These are phyloP conservation scores for Seriola dumerili DNA, from an alignment of 2,113 vertebrate species.

Conservation along the genomic window DNA sequence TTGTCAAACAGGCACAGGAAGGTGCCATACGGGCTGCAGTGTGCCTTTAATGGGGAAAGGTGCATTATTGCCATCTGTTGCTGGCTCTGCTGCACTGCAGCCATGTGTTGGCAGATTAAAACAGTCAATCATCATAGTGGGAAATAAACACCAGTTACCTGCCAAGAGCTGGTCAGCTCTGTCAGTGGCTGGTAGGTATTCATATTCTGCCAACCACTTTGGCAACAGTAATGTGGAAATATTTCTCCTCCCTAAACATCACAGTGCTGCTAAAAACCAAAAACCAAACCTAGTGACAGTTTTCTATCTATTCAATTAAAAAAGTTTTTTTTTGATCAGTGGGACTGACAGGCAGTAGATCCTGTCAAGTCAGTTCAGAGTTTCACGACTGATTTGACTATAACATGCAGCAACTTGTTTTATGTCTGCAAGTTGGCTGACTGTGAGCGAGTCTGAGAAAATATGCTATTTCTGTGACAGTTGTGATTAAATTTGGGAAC, in stretches of 20 bases:
- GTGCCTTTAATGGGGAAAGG: slow-evolving; percentile 31
- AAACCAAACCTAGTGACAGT: background rate
- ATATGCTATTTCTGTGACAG: slow-evolving; percentile 14
- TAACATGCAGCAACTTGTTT: slow-evolving; percentile 57
- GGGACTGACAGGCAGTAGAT: slow-evolving; percentile 46
- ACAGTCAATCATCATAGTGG: slow-evolving; percentile 47
- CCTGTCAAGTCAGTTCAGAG: slow-evolving; percentile 47
- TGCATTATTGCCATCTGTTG: slow-evolving; percentile 79
- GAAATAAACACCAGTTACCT: slow-evolving; percentile 57
- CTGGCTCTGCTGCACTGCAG: slow-evolving; percentile 63
- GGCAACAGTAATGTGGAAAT: slow-evolving; percentile 51
- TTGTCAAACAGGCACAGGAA: slow-evolving; percentile 53
- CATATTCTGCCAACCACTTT: slow-evolving; percentile 52
- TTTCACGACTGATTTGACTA: slow-evolving; percentile 40
- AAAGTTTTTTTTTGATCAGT: slow-evolving; percentile 21
- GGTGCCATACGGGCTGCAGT: slow-evolving; percentile 28
- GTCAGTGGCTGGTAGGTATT: slow-evolving; percentile 53
- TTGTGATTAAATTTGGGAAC: slow-evolving; percentile 20
- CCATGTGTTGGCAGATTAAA: slow-evolving; percentile 42
- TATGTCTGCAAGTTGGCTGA: slow-evolving; percentile 30
- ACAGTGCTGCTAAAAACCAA: no score
- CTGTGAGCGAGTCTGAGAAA: slow-evolving; percentile 31
- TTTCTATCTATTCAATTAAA: slow-evolving; percentile 20
- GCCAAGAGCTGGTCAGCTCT: slow-evolving; percentile 62
- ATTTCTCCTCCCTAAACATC: slow-evolving; percentile 22